A percentile compares a stretch with the other conserved stretches of the same genome.
phyloP scores from a whole-genome alignment of 1,140 invertebrate species.

The Oscheius sp. region DNA sequence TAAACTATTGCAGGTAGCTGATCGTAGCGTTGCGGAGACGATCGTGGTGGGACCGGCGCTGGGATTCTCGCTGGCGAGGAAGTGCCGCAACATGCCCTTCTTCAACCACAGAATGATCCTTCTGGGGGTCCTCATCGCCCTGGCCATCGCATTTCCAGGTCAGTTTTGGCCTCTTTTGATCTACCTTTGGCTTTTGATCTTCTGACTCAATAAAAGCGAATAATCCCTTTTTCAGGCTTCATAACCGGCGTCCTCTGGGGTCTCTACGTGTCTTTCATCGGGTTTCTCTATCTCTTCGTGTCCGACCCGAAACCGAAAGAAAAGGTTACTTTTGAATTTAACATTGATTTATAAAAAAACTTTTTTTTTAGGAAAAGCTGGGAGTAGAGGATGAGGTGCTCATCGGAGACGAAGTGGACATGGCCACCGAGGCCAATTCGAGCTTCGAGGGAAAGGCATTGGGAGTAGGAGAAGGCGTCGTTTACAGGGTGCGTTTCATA shows the following conservation, averaged over 20 bases:
- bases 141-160: constrained; percentile 25
- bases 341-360: no score
- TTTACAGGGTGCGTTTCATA: background rate
- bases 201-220: background rate
- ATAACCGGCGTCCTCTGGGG: constrained; percentile 51
- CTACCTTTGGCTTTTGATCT: background rate
- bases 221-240: constrained; percentile 45
- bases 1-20: no score
- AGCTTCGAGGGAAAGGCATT: constrained; percentile 19
- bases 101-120: constrained; percentile 23
- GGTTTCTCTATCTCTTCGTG: constrained; percentile 54
- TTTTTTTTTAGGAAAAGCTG: background rate
- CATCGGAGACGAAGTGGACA: constrained; percentile 8
- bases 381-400: background rate
- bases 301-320: constrained; percentile 49
- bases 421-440: background rate
- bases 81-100: constrained; percentile 36
- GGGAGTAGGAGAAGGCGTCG: constrained; percentile 23
- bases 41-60: background rate
- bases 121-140: constrained; percentile 27
- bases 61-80: constrained; percentile 19
- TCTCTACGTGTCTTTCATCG: constrained; percentile 48
- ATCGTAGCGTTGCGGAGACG: background rate
- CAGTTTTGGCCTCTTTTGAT: constrained; percentile 2
- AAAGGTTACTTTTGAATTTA: background rate